A percentile compares a stretch with the other conserved stretches of the same genome.
Evolutionary conservation across 2,888 invertebrate species (phyloP).

Genomic region (Agonopterix heracliana): DNA sequence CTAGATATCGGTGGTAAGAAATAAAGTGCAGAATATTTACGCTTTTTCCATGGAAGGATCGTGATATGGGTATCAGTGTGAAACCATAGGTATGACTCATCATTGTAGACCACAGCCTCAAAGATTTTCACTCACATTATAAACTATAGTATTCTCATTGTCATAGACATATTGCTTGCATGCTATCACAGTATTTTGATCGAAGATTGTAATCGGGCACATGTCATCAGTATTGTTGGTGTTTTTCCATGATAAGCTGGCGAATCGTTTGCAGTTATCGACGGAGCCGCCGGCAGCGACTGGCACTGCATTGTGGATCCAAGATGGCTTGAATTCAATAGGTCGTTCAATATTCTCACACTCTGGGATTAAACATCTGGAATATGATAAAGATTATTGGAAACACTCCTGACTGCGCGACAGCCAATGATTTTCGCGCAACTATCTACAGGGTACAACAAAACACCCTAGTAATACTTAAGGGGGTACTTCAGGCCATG

Average conservation of each 20-base stretch:
- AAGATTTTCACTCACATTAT: conserved; percentile 42
- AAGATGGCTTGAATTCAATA: conserved; percentile 37
- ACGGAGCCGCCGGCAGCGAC: conserved; percentile 24
- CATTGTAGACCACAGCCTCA: no score
- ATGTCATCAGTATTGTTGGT: conserved; percentile 5
- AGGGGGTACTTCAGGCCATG: no score
- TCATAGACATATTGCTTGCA: conserved; percentile 47
- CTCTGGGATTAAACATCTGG: conserved; percentile 31
- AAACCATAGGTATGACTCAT: no score
- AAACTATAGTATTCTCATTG: conserved; percentile 47
- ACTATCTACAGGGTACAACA: no score
- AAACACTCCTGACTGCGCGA: no score
- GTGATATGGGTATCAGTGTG: no score
- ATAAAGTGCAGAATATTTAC: no score
- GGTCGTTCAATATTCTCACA: conserved; percentile 20
- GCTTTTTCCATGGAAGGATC: no score
- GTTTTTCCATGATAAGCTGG: background rate
- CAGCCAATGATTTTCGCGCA: no score
- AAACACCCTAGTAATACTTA: no score
- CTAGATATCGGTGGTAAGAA: no score
- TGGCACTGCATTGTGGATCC: conserved; percentile 56
- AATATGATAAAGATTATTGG: background rate
- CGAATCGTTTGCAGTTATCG: conserved; percentile 63
- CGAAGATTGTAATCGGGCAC: conserved; percentile 45
- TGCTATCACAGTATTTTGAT: conserved; percentile 19